Evolutionary conservation across 2,888 invertebrate genomes (phyloP), one percentile per base, ranked within the genome.

Genomic region (Achlya flavicornis): DNA sequence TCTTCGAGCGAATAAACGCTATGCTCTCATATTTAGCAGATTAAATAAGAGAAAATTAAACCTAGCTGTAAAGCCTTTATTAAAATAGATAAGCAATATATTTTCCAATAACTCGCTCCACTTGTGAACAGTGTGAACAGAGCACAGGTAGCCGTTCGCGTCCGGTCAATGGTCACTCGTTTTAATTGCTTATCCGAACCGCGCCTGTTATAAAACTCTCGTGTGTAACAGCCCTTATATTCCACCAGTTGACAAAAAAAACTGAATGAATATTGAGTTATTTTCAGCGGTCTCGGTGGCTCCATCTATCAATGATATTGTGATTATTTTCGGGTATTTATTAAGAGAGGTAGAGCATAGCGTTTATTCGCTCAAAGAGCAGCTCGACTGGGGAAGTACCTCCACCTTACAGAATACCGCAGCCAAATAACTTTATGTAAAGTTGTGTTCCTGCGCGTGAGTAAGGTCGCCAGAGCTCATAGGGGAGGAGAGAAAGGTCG

Each of bases 111-210:
- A 46, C 46, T 46, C 46, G 46, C 46, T 46, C 46, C 46, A 46
- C n/a, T 46, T 46, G n/a, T n/a, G n/a, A 12, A 12, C 41, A 10
- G 35, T 48, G 57, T 62, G 62, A 64, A 66, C 60, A 69, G 73
- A 69, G 71, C 71, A 71, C 68, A 63, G 72, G 70, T 67, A 41
- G 35, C 62, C 61, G 63, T 58, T 60, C 64, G 63, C 63, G 63
- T 63, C 66, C 62, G 69, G 67, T 66, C 67, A 80, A 77, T 70
- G 74, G 75, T 76, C 77, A 81, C 77, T 82, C 73, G 80, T 79
- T 74, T 74, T 76, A 78, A 83, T 79, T 76, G 73, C 46, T 46
- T 72, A 46, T 58, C 58, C 35, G 26, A 53, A 26, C 33, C 62
- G 10, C 16, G 33, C 46, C 46, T 57, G 59, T 63, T 64, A 64